Evolutionary conservation across 2,113 vertebrate species (phyloP), one percentile per base, ranked within the genome.

Genomic region (Notiomystis cincta): DNA sequence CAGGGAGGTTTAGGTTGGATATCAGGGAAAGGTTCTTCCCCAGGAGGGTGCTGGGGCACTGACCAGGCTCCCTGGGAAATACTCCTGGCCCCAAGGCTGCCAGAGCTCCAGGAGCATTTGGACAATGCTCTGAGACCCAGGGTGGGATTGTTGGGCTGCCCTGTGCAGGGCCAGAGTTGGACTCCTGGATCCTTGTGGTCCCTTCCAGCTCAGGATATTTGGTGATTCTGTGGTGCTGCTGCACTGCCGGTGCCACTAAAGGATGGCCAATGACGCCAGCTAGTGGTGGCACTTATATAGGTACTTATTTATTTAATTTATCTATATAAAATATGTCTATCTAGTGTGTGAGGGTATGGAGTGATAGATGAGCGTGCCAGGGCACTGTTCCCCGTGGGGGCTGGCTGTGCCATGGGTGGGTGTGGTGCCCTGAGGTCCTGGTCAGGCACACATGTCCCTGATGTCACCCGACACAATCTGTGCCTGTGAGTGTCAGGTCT

Each of bases 241-340:
- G 95, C 90, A 0, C 48, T 15, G 45, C 73, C 1, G 0, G 48
- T 11, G 89, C 56, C 61, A 0, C 65, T 15, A 82, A 94, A 94
- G 90, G 57, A 33, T 7, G 62, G 88, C 70, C 85, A 93, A 96
- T 28, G 72, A 82, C 95, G 96, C 96, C 96, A 65, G 94, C 96
- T 97, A 97, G 96, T 85, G 96, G 96, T 33, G 53, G 82, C 40
- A 33, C 28, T 70, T 30, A 7, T 2, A 5, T 7, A 4, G 8
- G 2, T 27, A 13, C 9, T 23, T 35, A 19, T 35, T 82, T 48
- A 47, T 22, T 89, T 35, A 16, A 47, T 67, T n/a, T 12, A 10
- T 15, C 11, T 11, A 3, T 15, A 1, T 7, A 10, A 21, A 35
- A 4, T 7, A 3, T 9, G 5, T 48, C 21, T 31, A 15, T n/a